A percentile compares a stretch with the other conserved stretches of the same genome.
Evolutionary conservation across 2,797 vertebrate genomes (phyloP).

Genomic region (Propithecus deckenii): DNA sequence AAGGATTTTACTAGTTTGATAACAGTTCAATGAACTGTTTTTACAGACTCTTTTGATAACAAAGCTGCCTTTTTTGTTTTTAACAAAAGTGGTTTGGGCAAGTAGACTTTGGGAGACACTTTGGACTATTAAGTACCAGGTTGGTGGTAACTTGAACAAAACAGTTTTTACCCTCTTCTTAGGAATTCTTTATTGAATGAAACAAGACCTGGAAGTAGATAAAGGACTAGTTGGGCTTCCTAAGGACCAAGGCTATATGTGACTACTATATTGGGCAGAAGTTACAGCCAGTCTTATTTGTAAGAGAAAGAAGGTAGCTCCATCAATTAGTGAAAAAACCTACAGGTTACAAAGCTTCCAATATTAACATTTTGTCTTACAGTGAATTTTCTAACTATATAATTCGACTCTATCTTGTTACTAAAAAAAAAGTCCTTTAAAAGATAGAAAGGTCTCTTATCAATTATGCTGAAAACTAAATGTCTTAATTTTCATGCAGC

Average conservation of each 20-base stretch:
- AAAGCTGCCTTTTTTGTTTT: neutral
- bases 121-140: neutral
- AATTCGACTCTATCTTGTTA: neutral
- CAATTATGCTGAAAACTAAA: neutral
- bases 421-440: neutral
- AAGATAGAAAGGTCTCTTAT: neutral
- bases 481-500: slow-evolving; percentile 9
- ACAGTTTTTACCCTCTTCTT: neutral
- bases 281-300: neutral
- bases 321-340: neutral
- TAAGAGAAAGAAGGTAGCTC: neutral
- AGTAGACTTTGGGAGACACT: neutral
- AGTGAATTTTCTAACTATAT: slow-evolving; percentile 25
- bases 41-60: neutral
- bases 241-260: neutral
- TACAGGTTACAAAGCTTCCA: neutral
- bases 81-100: neutral
- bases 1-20: neutral
- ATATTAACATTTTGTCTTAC: neutral
- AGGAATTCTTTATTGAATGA: slow-evolving; percentile 19
- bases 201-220: neutral
- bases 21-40: neutral
- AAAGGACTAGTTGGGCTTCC: neutral
- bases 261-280: neutral
- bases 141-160: neutral